These are phyloP conservation scores for Eupithecia dodoneata DNA, from an alignment of 2,888 invertebrate genomes.

Conservation along the genomic window DNA sequence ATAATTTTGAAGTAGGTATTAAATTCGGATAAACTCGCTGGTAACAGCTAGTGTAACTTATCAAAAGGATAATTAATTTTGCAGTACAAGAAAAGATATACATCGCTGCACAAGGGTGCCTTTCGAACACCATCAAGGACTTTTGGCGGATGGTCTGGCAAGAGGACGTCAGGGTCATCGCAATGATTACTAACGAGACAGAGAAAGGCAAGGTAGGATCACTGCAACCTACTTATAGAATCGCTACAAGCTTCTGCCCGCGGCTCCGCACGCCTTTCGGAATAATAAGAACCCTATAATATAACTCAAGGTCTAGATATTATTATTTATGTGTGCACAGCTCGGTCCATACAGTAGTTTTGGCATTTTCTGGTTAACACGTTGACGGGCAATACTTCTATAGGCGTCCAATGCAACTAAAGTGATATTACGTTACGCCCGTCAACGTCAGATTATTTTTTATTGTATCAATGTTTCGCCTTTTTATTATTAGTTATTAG, in stretches of 20 bases:
- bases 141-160: conserved; percentile 99
- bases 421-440: too few relatives aligned
- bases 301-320: not conserved
- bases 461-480: too few relatives aligned
- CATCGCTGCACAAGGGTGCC: conserved; percentile 96
- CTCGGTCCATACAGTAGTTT: not conserved
- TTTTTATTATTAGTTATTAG: too few relatives aligned
- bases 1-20: not conserved
- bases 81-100: conserved; percentile 86
- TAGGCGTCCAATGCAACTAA: too few relatives aligned
- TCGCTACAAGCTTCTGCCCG: not conserved
- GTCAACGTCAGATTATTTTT: too few relatives aligned
- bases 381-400: too few relatives aligned
- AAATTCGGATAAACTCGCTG: not conserved
- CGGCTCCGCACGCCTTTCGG: not conserved
- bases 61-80: not conserved
- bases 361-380: not conserved
- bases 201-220: conserved; percentile 91
- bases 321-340: too few relatives aligned
- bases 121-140: conserved; percentile 94
- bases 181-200: conserved; percentile 99
- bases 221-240: not conserved
- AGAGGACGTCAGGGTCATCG: conserved; percentile 97
- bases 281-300: not conserved
- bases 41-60: not conserved